These are phyloP conservation scores for Anas flavirostris DNA, from an alignment of 2,797 vertebrate species.

Conservation along the genomic window DNA sequence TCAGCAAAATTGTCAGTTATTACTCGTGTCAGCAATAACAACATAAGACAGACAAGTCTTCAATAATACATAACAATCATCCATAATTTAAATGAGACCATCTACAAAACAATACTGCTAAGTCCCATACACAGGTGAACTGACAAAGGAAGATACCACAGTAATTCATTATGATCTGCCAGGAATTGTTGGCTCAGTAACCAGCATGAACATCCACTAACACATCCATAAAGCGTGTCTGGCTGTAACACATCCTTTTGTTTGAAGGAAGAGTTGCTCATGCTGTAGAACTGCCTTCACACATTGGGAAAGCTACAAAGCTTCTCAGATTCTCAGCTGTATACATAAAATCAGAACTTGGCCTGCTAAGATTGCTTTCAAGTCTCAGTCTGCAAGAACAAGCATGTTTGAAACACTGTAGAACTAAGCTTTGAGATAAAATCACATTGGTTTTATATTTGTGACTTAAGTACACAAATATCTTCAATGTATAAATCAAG, in stretches of 20 bases:
- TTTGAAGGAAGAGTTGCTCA: neutral
- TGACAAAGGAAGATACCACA: neutral
- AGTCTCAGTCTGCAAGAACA: neutral
- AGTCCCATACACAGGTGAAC: neutral
- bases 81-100: constrained; percentile 18
- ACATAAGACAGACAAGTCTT: neutral
- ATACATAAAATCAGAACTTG: neutral
- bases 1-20: neutral
- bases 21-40: neutral
- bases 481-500: neutral
- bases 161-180: neutral
- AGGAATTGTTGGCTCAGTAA: neutral
- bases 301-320: neutral
- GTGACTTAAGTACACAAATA: neutral
- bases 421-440: neutral
- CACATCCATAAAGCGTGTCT: neutral
- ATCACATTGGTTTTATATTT: neutral
- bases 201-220: neutral
- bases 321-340: neutral
- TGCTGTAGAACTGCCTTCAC: neutral
- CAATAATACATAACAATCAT: constrained; percentile 2
- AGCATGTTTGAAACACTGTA: neutral
- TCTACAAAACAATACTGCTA: neutral
- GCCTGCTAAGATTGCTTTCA: neutral
- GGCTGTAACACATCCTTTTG: neutral